Conservation (phyloP, 2,797 vertebrate genomes). For the Graptemys geographica region DNA sequence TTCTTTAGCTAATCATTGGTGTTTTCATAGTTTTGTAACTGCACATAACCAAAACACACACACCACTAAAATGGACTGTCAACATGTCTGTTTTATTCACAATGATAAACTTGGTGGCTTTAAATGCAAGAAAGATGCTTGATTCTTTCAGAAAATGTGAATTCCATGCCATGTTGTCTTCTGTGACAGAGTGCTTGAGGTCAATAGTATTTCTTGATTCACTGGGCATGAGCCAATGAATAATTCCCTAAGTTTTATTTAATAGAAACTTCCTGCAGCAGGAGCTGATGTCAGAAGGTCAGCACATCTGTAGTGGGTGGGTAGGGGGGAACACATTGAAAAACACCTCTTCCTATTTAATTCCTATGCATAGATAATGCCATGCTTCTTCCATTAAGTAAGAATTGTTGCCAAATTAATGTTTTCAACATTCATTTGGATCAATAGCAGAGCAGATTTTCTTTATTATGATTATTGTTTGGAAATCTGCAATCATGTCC, state of each 20-base stretch:
- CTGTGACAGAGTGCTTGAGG: conserved; percentile 35
- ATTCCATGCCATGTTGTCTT: conserved; percentile 50
- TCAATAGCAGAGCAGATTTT: conserved; percentile 75
- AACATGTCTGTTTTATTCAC: conserved; percentile 20
- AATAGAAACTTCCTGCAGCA: conserved; percentile 51
- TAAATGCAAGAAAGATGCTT: conserved; percentile 42
- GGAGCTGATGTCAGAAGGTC: conserved; percentile 63
- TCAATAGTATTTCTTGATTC: conserved; percentile 57
- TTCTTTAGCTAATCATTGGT: conserved; percentile 26
- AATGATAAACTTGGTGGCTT: conserved; percentile 11
- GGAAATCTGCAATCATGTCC: conserved; percentile 34
- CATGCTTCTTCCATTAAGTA: conserved; percentile 65
- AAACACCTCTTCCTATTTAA: conserved; percentile 61
- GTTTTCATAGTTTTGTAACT: background rate
- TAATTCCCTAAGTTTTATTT: conserved; percentile 54
- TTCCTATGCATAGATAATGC: conserved; percentile 68
- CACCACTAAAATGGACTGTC: background rate
- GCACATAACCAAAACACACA: background rate
- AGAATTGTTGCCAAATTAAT: conserved; percentile 82
- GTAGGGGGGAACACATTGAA: conserved; percentile 39
- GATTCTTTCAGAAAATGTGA: conserved; percentile 49
- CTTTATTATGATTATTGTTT: conserved; percentile 62
- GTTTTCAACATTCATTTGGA: conserved; percentile 73
- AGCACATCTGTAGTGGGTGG: conserved; percentile 44
- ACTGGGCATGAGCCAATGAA: conserved; percentile 27